phyloP scores from a whole-genome alignment of 64 coral and sea anemone genomes.

The Dendrophyllia cribrosa region DNA sequence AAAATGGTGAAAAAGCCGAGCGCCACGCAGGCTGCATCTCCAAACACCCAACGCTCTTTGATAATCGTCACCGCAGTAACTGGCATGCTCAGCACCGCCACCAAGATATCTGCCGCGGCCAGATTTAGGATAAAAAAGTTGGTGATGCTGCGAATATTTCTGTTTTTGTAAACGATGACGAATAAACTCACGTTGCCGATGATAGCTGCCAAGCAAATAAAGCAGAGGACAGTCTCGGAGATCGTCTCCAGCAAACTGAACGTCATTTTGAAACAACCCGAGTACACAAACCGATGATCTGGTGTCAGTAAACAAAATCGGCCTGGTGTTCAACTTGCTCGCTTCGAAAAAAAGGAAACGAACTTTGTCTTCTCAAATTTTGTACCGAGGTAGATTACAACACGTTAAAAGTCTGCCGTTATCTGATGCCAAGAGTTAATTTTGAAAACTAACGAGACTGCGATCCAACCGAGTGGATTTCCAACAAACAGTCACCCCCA shows the following conservation, averaged over 20 bases:
- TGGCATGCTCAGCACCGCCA: slow-evolving; percentile 72
- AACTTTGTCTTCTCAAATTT: too few species aligned
- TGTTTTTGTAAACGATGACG: slow-evolving; percentile 50
- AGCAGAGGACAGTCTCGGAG: background rate
- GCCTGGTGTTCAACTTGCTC: too few species aligned
- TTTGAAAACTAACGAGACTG: too few species aligned
- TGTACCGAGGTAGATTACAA: too few species aligned
- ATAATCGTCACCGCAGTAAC: slow-evolving; percentile 56
- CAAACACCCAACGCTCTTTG: slow-evolving; percentile 51
- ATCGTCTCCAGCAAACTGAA: background rate
- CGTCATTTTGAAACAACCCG: background rate
- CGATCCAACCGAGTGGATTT: too few species aligned
- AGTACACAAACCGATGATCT: background rate
- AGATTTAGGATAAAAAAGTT: slow-evolving; percentile 77
- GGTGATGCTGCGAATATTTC: slow-evolving; percentile 51
- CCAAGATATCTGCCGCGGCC: slow-evolving; percentile 72
- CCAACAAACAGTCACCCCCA: too few species aligned
- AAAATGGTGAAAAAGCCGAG: slow-evolving; percentile 70
- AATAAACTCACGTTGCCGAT: slow-evolving; percentile 67
- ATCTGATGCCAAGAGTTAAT: too few species aligned
- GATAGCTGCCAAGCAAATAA: slow-evolving; percentile 38
- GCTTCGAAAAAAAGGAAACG: too few species aligned
- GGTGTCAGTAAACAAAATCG: too few species aligned
- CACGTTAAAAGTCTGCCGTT: too few species aligned
- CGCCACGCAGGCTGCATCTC: slow-evolving; percentile 32